A percentile compares a stretch with the other conserved stretches of the same genome.
These are phyloP conservation scores for Caenorhabditis wallacei DNA, from an alignment of 2,888 invertebrate species.

Conservation along the genomic window DNA sequence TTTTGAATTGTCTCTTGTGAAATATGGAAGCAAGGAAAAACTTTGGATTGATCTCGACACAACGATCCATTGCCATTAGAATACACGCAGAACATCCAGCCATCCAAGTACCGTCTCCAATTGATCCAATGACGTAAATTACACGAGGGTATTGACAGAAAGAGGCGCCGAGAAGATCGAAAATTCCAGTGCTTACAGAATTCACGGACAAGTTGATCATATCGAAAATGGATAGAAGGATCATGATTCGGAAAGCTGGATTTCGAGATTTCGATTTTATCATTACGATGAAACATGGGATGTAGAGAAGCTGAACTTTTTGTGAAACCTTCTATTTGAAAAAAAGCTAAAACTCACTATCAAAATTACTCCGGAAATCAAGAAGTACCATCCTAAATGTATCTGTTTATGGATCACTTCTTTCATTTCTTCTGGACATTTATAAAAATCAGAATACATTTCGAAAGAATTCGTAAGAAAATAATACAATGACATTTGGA, in stretches of 20 bases:
- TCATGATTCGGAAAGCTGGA: conserved; percentile 39
- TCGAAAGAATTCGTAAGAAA: no score
- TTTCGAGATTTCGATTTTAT: conserved; percentile 14
- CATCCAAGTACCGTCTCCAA: conserved; percentile 50
- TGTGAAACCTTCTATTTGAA: no score
- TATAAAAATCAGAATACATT: no score
- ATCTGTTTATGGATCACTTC: background rate
- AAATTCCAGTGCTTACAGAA: conserved; percentile 48
- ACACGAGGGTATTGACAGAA: conserved; percentile 49
- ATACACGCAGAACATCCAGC: conserved; percentile 39
- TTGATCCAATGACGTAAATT: conserved; percentile 38
- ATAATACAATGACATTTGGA: no score
- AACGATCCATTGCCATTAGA: conserved; percentile 38
- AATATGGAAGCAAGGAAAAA: conserved; percentile 15
- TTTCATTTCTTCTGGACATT: background rate
- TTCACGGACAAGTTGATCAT: conserved; percentile 39
- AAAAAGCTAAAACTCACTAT: conserved; percentile 1
- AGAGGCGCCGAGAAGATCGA: conserved; percentile 21
- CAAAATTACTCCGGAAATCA: background rate
- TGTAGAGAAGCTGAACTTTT: background rate
- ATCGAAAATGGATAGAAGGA: conserved; percentile 33
- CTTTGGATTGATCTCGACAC: conserved; percentile 30
- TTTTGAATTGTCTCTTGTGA: background rate
- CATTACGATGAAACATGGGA: conserved; percentile 31
- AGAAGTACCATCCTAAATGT: background rate